These are phyloP conservation scores for Gryllus bimaculatus DNA, from an alignment of 1,140 invertebrate genomes.

Conservation along the genomic window DNA sequence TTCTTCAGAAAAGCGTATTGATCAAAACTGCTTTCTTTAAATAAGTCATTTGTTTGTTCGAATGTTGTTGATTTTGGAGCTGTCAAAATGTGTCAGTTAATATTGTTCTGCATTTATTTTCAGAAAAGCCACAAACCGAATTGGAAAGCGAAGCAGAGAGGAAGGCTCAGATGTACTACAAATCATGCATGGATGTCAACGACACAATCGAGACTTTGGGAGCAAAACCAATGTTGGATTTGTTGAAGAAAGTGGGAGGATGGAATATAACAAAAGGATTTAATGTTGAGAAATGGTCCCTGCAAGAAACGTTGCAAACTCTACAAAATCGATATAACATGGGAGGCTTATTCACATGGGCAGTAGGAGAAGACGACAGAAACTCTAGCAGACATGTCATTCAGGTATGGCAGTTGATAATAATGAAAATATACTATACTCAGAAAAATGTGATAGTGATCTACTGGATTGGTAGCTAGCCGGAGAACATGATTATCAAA, in stretches of 20 bases:
- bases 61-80: too few relatives aligned
- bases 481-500: too few relatives aligned
- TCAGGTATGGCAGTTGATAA: constrained; percentile 45
- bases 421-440: neutral
- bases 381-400: constrained; percentile 83
- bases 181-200: constrained; percentile 86
- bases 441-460: too few relatives aligned
- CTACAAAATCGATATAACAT: constrained; percentile 82
- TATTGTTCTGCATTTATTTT: constrained; percentile 11
- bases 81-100: too few relatives aligned
- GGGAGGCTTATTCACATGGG: constrained; percentile 82
- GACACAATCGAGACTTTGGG: constrained; percentile 80
- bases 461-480: too few relatives aligned
- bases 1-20: neutral
- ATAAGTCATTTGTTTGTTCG: neutral
- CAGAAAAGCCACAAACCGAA: constrained; percentile 48
- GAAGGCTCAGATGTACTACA: constrained; percentile 85
- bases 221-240: constrained; percentile 64
- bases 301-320: constrained; percentile 66
- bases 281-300: constrained; percentile 54
- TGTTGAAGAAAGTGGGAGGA: constrained; percentile 60
- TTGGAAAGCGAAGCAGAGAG: constrained; percentile 68
- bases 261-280: constrained; percentile 62
- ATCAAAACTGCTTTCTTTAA: neutral
- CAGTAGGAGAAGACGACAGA: constrained; percentile 84